These are phyloP conservation scores for Limenitis arthemis DNA, from an alignment of 2,888 invertebrate genomes.

Conservation along the genomic window DNA sequence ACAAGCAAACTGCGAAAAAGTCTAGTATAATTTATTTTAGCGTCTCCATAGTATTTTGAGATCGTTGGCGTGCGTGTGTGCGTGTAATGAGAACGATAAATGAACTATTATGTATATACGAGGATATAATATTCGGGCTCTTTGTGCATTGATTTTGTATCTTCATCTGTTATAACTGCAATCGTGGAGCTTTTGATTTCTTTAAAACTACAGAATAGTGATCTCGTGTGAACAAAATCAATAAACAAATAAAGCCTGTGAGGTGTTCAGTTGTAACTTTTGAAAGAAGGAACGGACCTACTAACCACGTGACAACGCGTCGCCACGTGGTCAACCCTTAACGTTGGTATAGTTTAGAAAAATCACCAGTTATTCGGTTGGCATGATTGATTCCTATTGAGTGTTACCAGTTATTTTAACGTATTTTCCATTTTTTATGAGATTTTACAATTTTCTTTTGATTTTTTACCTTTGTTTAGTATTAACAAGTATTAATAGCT, in stretches of 20 bases:
- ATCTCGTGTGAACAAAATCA: background rate
- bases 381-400: too few species aligned
- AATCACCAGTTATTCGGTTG: background rate
- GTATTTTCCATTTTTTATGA: conserved; percentile 4
- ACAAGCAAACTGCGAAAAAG: too few species aligned
- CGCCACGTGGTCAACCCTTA: background rate
- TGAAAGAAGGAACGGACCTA: background rate
- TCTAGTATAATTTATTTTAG: background rate
- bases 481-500: conserved; percentile 18
- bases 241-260: background rate
- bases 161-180: background rate
- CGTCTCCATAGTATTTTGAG: background rate
- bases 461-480: conserved; percentile 9
- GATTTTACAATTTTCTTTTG: conserved; percentile 8
- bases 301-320: background rate
- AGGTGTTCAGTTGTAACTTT: background rate
- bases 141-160: background rate
- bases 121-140: background rate
- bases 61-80: background rate
- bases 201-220: background rate
- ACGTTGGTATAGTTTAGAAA: background rate
- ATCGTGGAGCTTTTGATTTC: too few species aligned
- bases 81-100: background rate
- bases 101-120: background rate
- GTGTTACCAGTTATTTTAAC: background rate